Evolutionary conservation across 1,140 invertebrate species (phyloP), one percentile per base, ranked within the genome.

Genomic region (Drosophila navojoa): DNA sequence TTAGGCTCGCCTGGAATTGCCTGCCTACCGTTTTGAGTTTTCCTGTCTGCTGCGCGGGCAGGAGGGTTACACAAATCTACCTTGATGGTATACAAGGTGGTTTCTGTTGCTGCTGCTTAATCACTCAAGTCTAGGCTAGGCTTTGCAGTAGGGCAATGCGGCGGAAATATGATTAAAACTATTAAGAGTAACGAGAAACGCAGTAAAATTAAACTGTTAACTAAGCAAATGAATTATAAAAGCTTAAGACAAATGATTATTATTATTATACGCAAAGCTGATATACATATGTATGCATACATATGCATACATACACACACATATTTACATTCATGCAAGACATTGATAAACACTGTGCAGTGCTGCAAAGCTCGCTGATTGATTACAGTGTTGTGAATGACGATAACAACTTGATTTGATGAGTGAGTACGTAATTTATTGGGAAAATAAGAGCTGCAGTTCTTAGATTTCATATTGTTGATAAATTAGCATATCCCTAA

Each of bases 21-120:
- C 78, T 81, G 67, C 67, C 78, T 81, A 70, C 79, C 60, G 79
- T 81, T 77, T 66, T 62, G 10, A 49, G 71, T 81, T 77, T 66
- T 67, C 27, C 50, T 15, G 40, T 13, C 66, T n/a, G 27, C n/a
- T 42, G 15, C 5, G 15, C 6, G 16, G 29, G 15, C 9, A 4
- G 13, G 40, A 15, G 25, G 11, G 7, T 2, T 40, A 44, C 19
- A 35, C 40, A 62, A 59, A 58, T 50, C 54, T 45, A 9, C 11
- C 54, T 50, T 68, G 64, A 68, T 68, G 62, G 54, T 45, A 35
- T n/a, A 45, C 42, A 16, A 16, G 50, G 25, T 4, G 50, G 27
- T 7, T 53, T 25, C 38, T 35, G 15, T 69, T 60, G 57, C 64
- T 42, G 71, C 64, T 57, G 71, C 64, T 61, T 69, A 69, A 73